Evolutionary conservation across 2,797 vertebrate species (phyloP), one percentile per base, ranked within the genome.

Genomic region (Lycodopsis pacificus): DNA sequence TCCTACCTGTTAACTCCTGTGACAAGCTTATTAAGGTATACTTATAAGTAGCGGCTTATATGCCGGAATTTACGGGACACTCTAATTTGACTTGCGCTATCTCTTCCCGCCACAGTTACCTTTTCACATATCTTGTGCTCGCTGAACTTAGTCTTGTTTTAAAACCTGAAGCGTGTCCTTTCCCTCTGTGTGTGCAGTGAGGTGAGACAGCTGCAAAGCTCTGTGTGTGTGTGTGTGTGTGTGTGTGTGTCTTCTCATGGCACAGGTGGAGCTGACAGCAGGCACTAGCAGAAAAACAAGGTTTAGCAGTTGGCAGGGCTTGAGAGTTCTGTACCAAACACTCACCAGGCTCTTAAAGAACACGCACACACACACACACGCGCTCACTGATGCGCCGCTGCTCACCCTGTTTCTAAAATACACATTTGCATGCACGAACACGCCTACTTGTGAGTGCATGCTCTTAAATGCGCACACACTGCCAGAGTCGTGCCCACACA

Each of bases 211-310:
- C 86, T 92, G 88, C 80, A 79, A 69, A 81, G 65, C 70, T 78
- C 74, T 76, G 76, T 72, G 73, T 74, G 73, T 69, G 65, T 82
- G 79, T 84, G 84, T 84, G 25, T 78, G 76, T 76, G 76, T 72
- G 73, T 74, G 73, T 69, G 65, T 82, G 79, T 84, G 84, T 84
- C 68, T 81, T 71, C 82, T 80, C 62, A 74, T 81, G 81, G 84
- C 85, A 70, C 91, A 92, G 91, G 89, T 92, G 88, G 79, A 78
- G 77, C 69, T 80, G 82, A 88, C 90, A 91, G 90, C 90, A 87
- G 88, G 88, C 61, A 61, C 77, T 84, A 87, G 86, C 86, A 84
- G 79, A 79, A 83, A 90, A 86, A 88, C 84, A 85, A 86, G 86
- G 77, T 88, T 88, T 84, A 89, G 89, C 83, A 88, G 85, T 92